Evolutionary conservation across 2,113 vertebrate genomes (phyloP).

Genomic region (Cynopterus brachyotis): DNA sequence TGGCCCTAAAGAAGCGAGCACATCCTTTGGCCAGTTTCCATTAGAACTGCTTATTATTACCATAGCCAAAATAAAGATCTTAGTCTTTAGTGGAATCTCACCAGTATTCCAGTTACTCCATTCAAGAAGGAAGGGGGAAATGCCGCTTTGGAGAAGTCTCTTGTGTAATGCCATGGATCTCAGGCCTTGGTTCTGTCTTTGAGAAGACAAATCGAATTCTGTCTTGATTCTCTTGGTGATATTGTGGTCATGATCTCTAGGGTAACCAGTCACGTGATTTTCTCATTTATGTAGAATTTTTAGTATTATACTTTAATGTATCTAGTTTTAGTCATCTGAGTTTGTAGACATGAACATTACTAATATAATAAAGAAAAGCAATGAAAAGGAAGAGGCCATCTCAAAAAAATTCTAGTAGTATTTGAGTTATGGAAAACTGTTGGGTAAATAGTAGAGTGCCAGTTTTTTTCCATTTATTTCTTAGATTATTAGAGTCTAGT

Average conservation of each 20-base stretch:
- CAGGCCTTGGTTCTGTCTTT: background rate
- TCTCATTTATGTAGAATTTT: background rate
- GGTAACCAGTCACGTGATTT: background rate
- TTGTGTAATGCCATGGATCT: background rate
- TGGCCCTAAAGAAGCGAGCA: background rate
- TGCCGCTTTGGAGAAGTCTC: background rate
- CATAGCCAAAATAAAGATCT: conserved; percentile 29
- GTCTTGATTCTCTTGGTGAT: background rate
- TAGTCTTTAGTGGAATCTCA: background rate
- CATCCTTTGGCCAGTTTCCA: background rate
- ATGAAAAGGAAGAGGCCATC: background rate
- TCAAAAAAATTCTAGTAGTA: background rate
- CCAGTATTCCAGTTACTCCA: background rate
- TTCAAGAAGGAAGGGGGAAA: background rate
- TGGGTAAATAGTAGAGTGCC: background rate
- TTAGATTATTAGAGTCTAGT: background rate
- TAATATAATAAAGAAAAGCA: conserved; percentile 26
- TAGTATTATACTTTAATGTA: background rate
- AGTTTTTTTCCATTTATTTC: background rate
- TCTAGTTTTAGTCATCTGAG: background rate
- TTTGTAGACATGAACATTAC: background rate
- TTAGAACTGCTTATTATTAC: conserved; percentile 36
- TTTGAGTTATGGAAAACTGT: background rate
- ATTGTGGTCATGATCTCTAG: background rate
- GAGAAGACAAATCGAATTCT: background rate